Evolutionary conservation across 2,888 invertebrate species (phyloP).

Genomic region (Polydrusus tereticollis): DNA sequence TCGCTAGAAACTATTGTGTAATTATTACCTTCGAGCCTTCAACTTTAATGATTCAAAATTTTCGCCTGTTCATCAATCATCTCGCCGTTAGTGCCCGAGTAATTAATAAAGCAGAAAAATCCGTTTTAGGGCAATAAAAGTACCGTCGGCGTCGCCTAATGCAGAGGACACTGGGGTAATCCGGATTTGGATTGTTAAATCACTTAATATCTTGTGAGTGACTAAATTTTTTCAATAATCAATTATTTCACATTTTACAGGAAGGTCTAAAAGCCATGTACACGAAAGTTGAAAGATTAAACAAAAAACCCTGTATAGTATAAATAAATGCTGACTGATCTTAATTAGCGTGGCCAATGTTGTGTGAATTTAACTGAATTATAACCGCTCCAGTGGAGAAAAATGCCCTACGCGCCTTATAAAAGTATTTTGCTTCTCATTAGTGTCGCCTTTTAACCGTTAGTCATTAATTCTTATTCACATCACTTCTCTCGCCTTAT

Average conservation of each 20-base stretch:
- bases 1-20: no score
- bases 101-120: slow-evolving; percentile 1
- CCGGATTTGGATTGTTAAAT: no score
- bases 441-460: slow-evolving; percentile 32
- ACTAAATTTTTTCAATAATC: no score
- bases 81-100: not conserved
- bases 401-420: slow-evolving; percentile 24
- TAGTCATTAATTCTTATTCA: slow-evolving; percentile 47
- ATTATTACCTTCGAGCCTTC: no score
- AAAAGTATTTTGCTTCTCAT: slow-evolving; percentile 40
- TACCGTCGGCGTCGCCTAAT: not conserved
- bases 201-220: no score
- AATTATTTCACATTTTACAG: no score
- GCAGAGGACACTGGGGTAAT: no score
- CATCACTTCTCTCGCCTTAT: slow-evolving; percentile 50
- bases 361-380: slow-evolving; percentile 6
- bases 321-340: not conserved
- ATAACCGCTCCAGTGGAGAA: not conserved
- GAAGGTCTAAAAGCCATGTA: no score
- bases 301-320: no score
- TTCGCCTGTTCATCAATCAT: not conserved
- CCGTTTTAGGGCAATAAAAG: not conserved
- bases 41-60: not conserved
- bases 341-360: not conserved
- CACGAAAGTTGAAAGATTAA: not conserved